Percentiles rank a stretch among this genome's conserved stretches.
Evolutionary conservation across 2,113 vertebrate genomes (phyloP).

Genomic region (Thymallus thymallus): DNA sequence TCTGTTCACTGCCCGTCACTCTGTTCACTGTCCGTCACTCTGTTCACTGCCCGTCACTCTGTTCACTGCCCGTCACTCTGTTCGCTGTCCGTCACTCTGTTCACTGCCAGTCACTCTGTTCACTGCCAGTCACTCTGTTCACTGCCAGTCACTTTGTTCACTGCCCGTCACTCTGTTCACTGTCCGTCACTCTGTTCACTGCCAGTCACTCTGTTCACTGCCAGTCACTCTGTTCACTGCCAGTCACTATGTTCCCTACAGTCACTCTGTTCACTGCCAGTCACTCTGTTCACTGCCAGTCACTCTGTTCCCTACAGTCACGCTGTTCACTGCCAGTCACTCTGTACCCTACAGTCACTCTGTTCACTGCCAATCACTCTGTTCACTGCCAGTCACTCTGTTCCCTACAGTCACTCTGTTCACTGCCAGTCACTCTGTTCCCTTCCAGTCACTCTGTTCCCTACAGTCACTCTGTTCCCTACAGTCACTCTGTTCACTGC

Average conservation of each 20-base stretch:
- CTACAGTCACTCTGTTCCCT: no score
- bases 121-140: no score
- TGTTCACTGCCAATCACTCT: conserved; percentile 9
- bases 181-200: conserved; percentile 9
- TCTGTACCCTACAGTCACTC: no score
- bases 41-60: conserved; percentile 11
- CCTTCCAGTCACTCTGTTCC: no score
- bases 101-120: conserved; percentile 15
- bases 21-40: neutral
- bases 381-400: conserved; percentile 17
- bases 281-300: conserved; percentile 17
- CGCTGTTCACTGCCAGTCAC: no score
- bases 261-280: conserved; percentile 17
- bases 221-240: conserved; percentile 15
- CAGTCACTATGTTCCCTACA: no score
- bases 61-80: conserved; percentile 9
- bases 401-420: no score
- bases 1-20: conserved; percentile 11
- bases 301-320: no score
- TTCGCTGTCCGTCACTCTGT: conserved; percentile 5
- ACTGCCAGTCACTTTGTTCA: conserved; percentile 25
- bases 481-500: no score
- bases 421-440: no score
- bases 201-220: conserved; percentile 14
- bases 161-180: conserved; percentile 10